Conservation (phyloP, 2,797 vertebrate species). For the Okamejei kenojei region DNA sequence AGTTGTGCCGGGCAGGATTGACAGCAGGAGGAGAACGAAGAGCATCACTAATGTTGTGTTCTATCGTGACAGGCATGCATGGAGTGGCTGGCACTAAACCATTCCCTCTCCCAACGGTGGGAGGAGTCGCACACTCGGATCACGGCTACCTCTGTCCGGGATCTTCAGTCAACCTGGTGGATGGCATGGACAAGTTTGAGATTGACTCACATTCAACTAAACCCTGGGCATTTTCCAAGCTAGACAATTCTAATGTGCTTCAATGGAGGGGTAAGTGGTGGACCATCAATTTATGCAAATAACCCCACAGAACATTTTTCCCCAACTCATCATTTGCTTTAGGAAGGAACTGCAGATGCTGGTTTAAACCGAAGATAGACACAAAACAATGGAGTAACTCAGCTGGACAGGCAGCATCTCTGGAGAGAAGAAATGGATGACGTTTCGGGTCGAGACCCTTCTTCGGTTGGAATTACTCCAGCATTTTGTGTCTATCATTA, state of each 20-base stretch:
- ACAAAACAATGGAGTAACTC: too few relatives aligned
- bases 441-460: too few relatives aligned
- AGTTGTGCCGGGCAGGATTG: too few relatives aligned
- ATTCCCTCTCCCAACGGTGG: conserved; percentile 51
- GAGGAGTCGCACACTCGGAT: conserved; percentile 50
- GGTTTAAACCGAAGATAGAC: too few relatives aligned
- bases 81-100: conserved; percentile 51
- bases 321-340: background rate
- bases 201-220: conserved; percentile 50
- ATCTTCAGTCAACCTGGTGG: conserved; percentile 59
- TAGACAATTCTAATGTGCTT: background rate
- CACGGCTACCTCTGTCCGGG: conserved; percentile 60
- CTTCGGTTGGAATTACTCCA: too few relatives aligned
- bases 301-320: background rate
- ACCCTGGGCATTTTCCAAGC: conserved; percentile 43
- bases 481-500: too few relatives aligned
- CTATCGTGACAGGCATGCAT: conserved; percentile 1
- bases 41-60: background rate
- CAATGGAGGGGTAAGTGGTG: background rate
- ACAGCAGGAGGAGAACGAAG: background rate
- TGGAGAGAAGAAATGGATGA: too few relatives aligned
- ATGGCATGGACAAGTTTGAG: conserved; percentile 55
- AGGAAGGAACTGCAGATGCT: too few relatives aligned
- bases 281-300: too few relatives aligned
- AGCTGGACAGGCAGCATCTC: too few relatives aligned